Evolutionary conservation across 1,140 invertebrate species (phyloP).

Genomic region (Acromyrmex echinatior): DNA sequence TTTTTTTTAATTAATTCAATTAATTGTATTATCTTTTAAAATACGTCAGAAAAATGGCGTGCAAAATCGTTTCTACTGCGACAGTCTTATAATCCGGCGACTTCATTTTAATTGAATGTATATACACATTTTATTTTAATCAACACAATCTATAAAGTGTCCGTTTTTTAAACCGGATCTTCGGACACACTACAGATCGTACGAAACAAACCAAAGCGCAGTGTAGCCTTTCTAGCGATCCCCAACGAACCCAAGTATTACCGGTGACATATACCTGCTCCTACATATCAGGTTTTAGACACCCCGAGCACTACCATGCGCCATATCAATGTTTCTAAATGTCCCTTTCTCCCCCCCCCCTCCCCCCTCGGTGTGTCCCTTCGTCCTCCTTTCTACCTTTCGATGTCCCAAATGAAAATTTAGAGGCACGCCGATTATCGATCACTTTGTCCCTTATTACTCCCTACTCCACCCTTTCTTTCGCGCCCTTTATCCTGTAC

Average conservation of each 20-base stretch:
- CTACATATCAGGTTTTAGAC: conserved; percentile 85
- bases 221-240: conserved; percentile 79
- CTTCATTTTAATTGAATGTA: no score
- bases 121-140: no score
- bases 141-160: no score
- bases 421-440: conserved; percentile 33
- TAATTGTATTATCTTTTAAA: no score
- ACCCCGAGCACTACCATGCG: conserved; percentile 80
- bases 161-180: background rate
- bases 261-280: conserved; percentile 82
- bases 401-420: conserved; percentile 27
- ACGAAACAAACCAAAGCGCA: conserved; percentile 80
- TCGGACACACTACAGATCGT: background rate
- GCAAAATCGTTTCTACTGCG: no score
- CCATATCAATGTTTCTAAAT: conserved; percentile 86
- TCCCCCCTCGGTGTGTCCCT: background rate
- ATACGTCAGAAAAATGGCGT: no score
- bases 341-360: background rate
- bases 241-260: conserved; percentile 82
- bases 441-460: conserved; percentile 38
- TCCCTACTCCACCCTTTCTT: background rate
- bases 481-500: background rate
- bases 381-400: background rate
- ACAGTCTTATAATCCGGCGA: no score
- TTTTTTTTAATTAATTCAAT: no score